A percentile compares a stretch with the other conserved stretches of the same genome.
Conservation (phyloP, 2,888 invertebrate genomes). For the Drosophila falleni region DNA sequence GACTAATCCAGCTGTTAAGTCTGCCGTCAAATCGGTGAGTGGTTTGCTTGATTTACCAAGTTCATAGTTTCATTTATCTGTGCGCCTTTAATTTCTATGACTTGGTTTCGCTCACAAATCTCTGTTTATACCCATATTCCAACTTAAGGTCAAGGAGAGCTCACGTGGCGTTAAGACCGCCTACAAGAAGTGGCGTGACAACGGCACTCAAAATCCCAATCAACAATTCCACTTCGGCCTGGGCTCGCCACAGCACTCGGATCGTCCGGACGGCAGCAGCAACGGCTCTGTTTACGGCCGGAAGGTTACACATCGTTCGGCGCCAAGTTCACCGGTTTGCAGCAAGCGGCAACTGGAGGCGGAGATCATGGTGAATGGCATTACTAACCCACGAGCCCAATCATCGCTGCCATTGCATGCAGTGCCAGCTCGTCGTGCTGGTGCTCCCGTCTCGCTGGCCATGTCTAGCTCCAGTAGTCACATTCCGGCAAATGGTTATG, state of each 20-base stretch:
- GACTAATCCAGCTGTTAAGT: conserved; percentile 97
- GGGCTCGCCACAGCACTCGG: conserved; percentile 81
- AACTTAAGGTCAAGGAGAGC: conserved; percentile 89
- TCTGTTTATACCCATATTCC: background rate
- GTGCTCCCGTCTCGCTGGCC: conserved; percentile 71
- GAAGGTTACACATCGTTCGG: conserved; percentile 86
- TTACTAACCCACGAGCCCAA: conserved; percentile 58
- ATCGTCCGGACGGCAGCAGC: conserved; percentile 82
- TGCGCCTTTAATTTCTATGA: background rate
- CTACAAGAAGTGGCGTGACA: conserved; percentile 89
- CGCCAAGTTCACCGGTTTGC: conserved; percentile 89
- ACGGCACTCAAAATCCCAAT: conserved; percentile 79
- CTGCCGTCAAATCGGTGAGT: conserved; percentile 97
- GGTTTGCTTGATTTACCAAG: conserved; percentile 53
- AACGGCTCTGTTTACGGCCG: conserved; percentile 50
- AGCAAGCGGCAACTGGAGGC: conserved; percentile 83
- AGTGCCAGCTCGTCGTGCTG: conserved; percentile 53
- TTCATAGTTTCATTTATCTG: conserved; percentile 1
- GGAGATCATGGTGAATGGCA: conserved; percentile 48
- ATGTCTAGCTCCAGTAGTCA: conserved; percentile 84
- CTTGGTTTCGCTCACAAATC: background rate
- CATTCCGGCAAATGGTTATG: conserved; percentile 82
- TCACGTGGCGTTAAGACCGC: conserved; percentile 92
- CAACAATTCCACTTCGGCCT: conserved; percentile 82
- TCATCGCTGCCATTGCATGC: conserved; percentile 49